These are phyloP conservation scores for Chironomus striatipennis DNA, from an alignment of 1,140 invertebrate genomes.

Conservation along the genomic window DNA sequence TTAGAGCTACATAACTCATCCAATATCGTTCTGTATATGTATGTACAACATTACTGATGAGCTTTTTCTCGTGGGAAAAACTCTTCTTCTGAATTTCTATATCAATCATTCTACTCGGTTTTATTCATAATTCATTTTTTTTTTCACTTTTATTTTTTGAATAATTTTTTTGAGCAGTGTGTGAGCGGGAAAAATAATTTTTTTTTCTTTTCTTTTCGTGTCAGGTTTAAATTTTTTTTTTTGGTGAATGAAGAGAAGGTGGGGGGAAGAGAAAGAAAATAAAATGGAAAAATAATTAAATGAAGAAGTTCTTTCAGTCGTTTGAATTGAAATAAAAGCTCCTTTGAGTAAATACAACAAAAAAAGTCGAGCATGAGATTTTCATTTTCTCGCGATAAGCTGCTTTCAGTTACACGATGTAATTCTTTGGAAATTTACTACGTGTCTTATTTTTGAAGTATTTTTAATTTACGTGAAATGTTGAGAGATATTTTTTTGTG, in stretches of 20 bases:
- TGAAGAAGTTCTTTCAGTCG: not conserved
- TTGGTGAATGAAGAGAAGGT: constrained; percentile 1
- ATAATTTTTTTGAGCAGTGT: not conserved
- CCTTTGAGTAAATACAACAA: not conserved
- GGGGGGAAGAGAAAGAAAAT: not conserved
- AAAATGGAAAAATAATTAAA: constrained; percentile 16
- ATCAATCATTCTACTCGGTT: not conserved
- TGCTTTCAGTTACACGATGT: too few relatives aligned
- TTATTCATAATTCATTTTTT: not conserved
- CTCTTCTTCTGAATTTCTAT: not conserved
- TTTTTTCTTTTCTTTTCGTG: not conserved
- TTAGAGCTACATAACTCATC: too few relatives aligned
- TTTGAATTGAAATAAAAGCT: constrained; percentile 3
- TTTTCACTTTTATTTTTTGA: too few relatives aligned
- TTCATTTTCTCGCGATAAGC: not conserved
- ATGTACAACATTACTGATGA: not conserved
- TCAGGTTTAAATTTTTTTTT: not conserved
- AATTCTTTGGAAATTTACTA: too few relatives aligned
- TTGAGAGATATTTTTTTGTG: too few relatives aligned
- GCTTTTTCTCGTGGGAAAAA: not conserved
- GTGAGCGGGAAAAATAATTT: not conserved
- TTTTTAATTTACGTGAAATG: too few relatives aligned
- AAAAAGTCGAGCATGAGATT: not conserved
- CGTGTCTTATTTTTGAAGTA: too few relatives aligned
- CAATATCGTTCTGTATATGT: too few relatives aligned